Evolutionary conservation across 2,888 invertebrate species (phyloP).

Genomic region (Caenorhabditis angaria): DNA sequence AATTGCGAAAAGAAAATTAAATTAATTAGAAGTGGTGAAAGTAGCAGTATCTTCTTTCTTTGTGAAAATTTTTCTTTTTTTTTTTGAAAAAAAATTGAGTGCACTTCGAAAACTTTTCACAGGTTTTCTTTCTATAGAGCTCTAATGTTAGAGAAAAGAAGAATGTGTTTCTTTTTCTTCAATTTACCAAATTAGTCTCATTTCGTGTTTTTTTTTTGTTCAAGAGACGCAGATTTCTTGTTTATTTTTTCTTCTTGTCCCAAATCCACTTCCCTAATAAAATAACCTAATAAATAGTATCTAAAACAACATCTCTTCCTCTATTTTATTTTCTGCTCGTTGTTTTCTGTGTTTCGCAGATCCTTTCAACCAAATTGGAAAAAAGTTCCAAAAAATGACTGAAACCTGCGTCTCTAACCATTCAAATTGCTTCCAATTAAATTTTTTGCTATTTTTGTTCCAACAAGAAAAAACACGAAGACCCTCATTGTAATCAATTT

Average conservation of each 20-base stretch:
- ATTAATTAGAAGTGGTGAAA: constrained; percentile 2
- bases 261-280: neutral
- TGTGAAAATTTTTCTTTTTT: neutral
- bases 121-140: too few species aligned
- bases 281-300: constrained; percentile 2
- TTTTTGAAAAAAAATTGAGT: neutral
- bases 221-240: too few species aligned
- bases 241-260: too few species aligned
- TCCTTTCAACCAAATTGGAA: too few species aligned
- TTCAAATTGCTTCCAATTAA: neutral
- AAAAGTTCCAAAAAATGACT: too few species aligned
- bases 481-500: constrained; percentile 2
- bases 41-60: too few species aligned
- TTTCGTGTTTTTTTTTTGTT: neutral
- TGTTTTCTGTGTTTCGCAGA: too few species aligned
- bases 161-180: neutral
- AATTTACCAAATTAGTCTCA: neutral
- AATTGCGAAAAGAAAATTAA: neutral
- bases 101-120: neutral
- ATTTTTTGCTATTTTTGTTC: too few species aligned
- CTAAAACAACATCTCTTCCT: neutral
- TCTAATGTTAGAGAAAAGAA: too few species aligned
- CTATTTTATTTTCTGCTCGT: neutral
- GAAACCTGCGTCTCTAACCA: neutral
- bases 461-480: neutral